These are phyloP conservation scores for Trachops cirrhosus DNA, from an alignment of 2,797 vertebrate species.

Conservation along the genomic window DNA sequence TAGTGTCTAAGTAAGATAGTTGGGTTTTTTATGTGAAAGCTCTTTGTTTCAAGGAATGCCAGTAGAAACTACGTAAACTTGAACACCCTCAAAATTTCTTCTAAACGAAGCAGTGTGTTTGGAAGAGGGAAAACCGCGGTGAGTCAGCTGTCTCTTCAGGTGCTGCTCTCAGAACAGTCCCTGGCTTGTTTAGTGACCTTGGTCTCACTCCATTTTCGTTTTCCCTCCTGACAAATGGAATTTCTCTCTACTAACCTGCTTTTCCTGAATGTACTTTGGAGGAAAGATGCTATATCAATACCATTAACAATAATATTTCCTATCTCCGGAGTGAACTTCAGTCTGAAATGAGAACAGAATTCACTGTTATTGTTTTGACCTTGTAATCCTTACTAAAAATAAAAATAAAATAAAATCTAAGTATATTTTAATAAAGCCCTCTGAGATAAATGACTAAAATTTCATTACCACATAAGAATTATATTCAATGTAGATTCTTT, in stretches of 20 bases:
- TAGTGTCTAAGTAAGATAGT: background rate
- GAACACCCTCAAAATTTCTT: slow-evolving; percentile 39
- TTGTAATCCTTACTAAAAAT: background rate
- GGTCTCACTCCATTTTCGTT: slow-evolving; percentile 42
- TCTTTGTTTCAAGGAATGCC: slow-evolving; percentile 4
- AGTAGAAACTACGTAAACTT: background rate
- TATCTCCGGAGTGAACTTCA: background rate
- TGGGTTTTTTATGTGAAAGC: background rate
- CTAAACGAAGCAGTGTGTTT: background rate
- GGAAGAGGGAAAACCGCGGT: background rate
- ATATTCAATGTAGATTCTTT: background rate
- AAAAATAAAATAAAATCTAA: background rate
- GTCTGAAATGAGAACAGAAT: background rate
- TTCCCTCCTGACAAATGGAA: slow-evolving; percentile 25
- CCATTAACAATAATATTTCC: background rate
- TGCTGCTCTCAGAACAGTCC: slow-evolving; percentile 17
- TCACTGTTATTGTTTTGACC: slow-evolving; percentile 28
- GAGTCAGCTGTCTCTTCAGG: slow-evolving; percentile 60
- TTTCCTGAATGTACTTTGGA: background rate
- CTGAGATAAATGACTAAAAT: slow-evolving; percentile 9
- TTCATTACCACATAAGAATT: slow-evolving; percentile 21
- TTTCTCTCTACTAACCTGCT: slow-evolving; percentile 43
- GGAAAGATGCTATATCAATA: slow-evolving; percentile 8
- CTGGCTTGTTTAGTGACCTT: slow-evolving; percentile 61
- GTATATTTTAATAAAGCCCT: slow-evolving; percentile 30